Evolutionary conservation across 2,888 invertebrate species (phyloP), one percentile per base, ranked within the genome.

Genomic region (Linnaemya vulpina): DNA sequence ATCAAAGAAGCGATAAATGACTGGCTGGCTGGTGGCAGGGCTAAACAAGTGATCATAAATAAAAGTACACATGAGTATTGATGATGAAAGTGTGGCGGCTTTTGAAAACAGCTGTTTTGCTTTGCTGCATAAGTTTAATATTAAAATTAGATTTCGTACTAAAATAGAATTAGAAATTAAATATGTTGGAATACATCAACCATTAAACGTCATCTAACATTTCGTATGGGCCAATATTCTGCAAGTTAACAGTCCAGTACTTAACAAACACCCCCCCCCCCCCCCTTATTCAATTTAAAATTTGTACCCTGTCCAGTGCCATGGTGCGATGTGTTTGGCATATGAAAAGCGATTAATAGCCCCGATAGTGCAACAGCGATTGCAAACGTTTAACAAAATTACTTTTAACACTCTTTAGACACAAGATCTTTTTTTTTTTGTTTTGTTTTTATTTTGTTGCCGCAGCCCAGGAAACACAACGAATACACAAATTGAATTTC

Each of bases 311-410:
- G 13, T 15, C 3, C 22, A 63, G 9, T 30, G 17, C 38, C 62
- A 11, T 51, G 51, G 63, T 63, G 62, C n/a, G 7, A n/a, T 58
- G 25, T 43, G 25, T 43, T 76, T 49, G 15, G 11, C 25, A 58
- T 9, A 55, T 43, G 53, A 35, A n/a, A 4, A 4, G 17, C 84
- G 81, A 84, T 84, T 84, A 81, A 84, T 81, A 78, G 81, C 60
- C 68, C 62, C 67, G 84, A 84, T 84, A 84, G 62, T 68, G 68
- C 53, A 40, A 51, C 49, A 62, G 35, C 77, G 81, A 84, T 84
- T 73, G 77, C 77, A 81, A n/a, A 35, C 81, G 73, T 84, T 84
- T 81, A 81, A 84, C 77, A 84, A 81, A 84, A 84, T 84, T 84
- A 58, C 81, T 84, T 74, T 84, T 77, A 84, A 81, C 84, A 84